Base-by-base conservation (phyloP, 2,113 vertebrate species). In the Strigops habroptila region DNA sequence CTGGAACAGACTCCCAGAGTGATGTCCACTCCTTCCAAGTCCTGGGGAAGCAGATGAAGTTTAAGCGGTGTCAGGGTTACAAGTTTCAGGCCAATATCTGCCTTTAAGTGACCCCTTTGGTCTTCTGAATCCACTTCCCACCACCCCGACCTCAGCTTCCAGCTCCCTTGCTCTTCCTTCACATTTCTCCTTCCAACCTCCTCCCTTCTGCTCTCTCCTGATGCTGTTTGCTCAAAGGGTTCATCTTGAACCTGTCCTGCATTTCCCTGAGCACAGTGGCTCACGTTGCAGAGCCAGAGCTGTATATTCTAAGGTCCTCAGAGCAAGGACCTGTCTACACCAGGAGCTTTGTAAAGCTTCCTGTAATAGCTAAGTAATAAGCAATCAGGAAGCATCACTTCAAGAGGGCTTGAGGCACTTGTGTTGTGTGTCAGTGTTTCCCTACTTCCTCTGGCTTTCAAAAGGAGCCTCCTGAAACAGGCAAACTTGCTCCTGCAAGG, bases 21-120 rank as follows among this genome's bases (percentile, higher is more conserved):
- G 97, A 99, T 99, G 97, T 99, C 99, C 43, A 99, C 99, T 35
- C 99, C 99, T 65, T 99, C 99, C 90, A 99, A 98, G 96, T 99
- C 99, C 99, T 99, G 35, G 86, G 91, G 91, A 89, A 90, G 53
- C 67, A 94, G 85, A 92, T 1, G 59, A 51, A 69, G 18, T 70
- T 84, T n/a, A 43, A 82, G 52, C 33, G 52, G 39, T 5, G 41
- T 19, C 52, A 73, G 21, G 12, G n/a, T 80, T 67, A 60, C 2
- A 35, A 46, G 33, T 37, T 84, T 52, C 69, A 44, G 28, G 73
- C 27, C 67, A 60, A 24, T 6, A 33, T 27, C 49, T 55, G 41
- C 30, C 43, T 35, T 86, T 46, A 48, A 69, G 88, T 18, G 7
- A 48, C 21, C n/a, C 23, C 71, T 44, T 9, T 62, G 25, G 27